Conservation (phyloP, 1,140 invertebrate species). For the Drosophila eugracilis region DNA sequence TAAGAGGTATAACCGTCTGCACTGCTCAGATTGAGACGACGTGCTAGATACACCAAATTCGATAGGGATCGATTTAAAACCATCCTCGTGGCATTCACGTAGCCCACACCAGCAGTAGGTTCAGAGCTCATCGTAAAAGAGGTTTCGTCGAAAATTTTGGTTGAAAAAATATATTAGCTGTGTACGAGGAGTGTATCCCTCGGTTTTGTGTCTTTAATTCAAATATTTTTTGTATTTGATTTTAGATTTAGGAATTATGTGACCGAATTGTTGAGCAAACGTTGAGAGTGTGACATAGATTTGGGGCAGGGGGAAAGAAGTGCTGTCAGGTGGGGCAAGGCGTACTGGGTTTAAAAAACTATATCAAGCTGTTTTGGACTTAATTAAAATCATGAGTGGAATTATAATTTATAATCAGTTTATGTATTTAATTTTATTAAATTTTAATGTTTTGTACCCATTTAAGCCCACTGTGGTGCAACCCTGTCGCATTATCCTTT, state of each 20-base stretch:
- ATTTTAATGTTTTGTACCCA: too few species aligned
- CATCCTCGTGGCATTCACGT: neutral
- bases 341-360: neutral
- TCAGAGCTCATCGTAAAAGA: neutral
- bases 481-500: slow-evolving; percentile 7
- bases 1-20: neutral
- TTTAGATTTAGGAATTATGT: neutral
- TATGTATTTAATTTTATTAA: too few species aligned
- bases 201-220: neutral
- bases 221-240: neutral
- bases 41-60: slow-evolving; percentile 42
- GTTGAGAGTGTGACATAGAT: neutral
- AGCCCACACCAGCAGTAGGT: neutral
- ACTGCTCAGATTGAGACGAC: slow-evolving; percentile 40
- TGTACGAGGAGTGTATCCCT: neutral
- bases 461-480: slow-evolving; percentile 7
- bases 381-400: too few species aligned
- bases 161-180: neutral
- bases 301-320: neutral
- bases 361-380: too few species aligned
- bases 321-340: neutral
- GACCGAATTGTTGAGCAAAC: neutral
- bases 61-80: slow-evolving; percentile 28
- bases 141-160: neutral
- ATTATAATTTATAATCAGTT: too few species aligned